phyloP scores from a whole-genome alignment of 2,113 vertebrate species.

The Deroptyus accipitrinus region DNA sequence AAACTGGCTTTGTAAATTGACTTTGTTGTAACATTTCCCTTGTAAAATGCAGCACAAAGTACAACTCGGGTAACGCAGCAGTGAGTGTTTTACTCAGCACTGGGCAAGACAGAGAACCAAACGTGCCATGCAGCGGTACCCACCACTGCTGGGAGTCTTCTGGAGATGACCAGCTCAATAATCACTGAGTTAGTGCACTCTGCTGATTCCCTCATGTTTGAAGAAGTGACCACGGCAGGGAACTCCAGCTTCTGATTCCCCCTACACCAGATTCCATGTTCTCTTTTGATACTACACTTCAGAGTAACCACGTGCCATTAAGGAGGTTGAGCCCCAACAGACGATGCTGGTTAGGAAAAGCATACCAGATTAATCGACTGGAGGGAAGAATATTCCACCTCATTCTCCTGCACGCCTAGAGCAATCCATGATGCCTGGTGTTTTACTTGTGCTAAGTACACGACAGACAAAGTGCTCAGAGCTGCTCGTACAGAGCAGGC shows the following conservation, averaged over 20 bases:
- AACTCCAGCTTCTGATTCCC: background rate
- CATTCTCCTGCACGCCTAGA: background rate
- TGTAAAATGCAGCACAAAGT: background rate
- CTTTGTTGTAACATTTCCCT: conserved; percentile 9
- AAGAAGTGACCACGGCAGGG: accelerated
- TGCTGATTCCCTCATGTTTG: background rate
- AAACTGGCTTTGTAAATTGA: conserved; percentile 31
- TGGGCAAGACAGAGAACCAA: background rate
- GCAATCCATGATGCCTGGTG: background rate
- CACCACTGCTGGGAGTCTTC: background rate
- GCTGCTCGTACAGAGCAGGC: background rate
- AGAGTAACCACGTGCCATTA: background rate
- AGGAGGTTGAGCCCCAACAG: background rate
- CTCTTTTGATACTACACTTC: background rate
- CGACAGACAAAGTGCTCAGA: background rate
- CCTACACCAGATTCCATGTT: background rate
- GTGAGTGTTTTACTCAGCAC: background rate
- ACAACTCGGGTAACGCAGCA: background rate
- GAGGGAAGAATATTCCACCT: background rate
- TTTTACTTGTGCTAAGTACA: background rate
- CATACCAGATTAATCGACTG: background rate
- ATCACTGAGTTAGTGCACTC: background rate
- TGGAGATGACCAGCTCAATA: background rate
- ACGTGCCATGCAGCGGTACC: accelerated
- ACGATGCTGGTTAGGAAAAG: background rate